Evolutionary conservation across 2,797 vertebrate species (phyloP), one percentile per base, ranked within the genome.

Genomic region (Clarias pachynema): DNA sequence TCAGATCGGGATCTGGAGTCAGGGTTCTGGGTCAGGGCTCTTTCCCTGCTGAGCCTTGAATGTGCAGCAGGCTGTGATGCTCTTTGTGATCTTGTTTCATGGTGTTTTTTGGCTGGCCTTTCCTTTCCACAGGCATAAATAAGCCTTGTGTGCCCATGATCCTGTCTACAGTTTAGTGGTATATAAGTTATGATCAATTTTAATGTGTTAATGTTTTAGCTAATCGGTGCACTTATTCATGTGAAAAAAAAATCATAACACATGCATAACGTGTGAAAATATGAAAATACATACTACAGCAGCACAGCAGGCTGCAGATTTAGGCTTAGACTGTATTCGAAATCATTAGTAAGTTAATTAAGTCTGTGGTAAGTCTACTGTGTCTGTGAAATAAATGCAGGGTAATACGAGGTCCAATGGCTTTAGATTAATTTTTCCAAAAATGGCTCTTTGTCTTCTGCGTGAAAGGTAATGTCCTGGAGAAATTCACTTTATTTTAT

Each of bases 401-500:
- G 26, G 16, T 68, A 68, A 37, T 29, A 29, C 0, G n/a, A 53
- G 79, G 62, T 66, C 63, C 53, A 24, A 29, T 2, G 3, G 18
- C 2, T 53, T 18, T 65, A 49, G 78, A 4, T 5, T 20, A 20
- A 60, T 79, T 79, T 60, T 4, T 79, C 20, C 31, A 26, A n/a
- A 63, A 79, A 79, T 65, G 78, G 34, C 78, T 62, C 60, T 63
- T 40, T 4, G 20, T 63, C 12, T 22, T 63, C 31, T 79, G 34
- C 26, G 34, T 79, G 59, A 40, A 79, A n/a, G 37, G n/a, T 63
- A 79, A 62, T 79, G 59, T 26, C 14, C 77, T 6, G 15, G 12
- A 40, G 57, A 62, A n/a, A 62, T 79, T 37, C 20, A 60, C 10
- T 22, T 14, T 74, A 29, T 29, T 74, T 53, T 53, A 53, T 16